Conservation (phyloP, 2,113 vertebrate genomes). For the Urocolius indicus region DNA sequence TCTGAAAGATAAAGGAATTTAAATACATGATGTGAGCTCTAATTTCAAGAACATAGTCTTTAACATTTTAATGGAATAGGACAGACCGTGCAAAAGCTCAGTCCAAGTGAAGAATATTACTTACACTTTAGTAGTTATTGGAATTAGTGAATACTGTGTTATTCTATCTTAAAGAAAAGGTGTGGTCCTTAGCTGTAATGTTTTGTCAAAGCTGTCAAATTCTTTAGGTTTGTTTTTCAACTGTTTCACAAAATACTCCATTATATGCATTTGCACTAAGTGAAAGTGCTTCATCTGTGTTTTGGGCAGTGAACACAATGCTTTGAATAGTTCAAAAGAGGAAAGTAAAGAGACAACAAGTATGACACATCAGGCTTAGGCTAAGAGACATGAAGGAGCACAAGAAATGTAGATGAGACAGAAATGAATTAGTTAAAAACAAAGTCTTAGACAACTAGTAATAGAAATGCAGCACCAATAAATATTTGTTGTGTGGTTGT, state of each 20-base stretch:
- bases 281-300: neutral
- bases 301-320: neutral
- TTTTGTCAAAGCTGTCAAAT: neutral
- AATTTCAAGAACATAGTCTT: neutral
- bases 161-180: neutral
- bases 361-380: neutral
- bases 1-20: conserved; percentile 24
- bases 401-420: neutral
- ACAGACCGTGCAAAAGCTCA: neutral
- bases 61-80: neutral
- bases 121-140: neutral
- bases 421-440: neutral
- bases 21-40: neutral
- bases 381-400: neutral
- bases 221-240: neutral
- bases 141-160: neutral
- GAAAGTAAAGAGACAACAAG: neutral
- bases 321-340: neutral
- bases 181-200: neutral
- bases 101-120: neutral
- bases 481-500: neutral
- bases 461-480: neutral
- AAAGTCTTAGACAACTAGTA: neutral
- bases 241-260: neutral
- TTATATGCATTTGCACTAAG: neutral